These are phyloP conservation scores for Neoaliturus tenellus DNA, from an alignment of 2,888 invertebrate genomes.

Conservation along the genomic window DNA sequence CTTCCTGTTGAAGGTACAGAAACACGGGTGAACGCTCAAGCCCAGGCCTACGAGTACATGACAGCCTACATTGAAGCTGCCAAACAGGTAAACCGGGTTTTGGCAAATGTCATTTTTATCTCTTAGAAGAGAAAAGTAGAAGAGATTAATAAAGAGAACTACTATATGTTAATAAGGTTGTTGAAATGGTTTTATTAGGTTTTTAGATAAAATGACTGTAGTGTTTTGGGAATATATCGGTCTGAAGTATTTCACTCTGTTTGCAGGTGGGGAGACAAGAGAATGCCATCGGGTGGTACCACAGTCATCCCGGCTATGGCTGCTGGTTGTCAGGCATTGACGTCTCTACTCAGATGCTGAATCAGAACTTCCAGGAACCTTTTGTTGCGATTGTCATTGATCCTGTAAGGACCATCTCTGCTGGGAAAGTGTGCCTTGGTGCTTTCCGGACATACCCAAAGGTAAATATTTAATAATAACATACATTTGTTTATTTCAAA, in stretches of 20 bases:
- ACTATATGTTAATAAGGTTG: too few species aligned
- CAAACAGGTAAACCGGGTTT: conserved; percentile 96
- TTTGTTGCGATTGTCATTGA: conserved; percentile 99
- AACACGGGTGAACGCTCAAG: conserved; percentile 96
- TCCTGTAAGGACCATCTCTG: conserved; percentile 98
- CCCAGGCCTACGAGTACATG: conserved; percentile 99
- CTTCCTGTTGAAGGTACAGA: conserved; percentile 97
- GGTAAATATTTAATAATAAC: too few species aligned
- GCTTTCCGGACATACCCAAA: conserved; percentile 95
- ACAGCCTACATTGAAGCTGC: conserved; percentile 98
- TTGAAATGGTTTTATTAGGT: too few species aligned
- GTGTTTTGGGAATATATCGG: too few species aligned
- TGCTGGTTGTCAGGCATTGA: conserved; percentile 99
- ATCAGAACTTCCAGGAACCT: conserved; percentile 99
- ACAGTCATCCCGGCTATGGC: conserved; percentile 99
- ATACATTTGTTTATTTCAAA: too few species aligned
- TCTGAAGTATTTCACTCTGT: too few species aligned
- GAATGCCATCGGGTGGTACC: conserved; percentile 99
- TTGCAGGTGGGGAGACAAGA: conserved; percentile 91
- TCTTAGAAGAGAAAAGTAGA: too few species aligned
- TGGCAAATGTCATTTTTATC: too few species aligned
- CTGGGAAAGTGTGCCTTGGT: conserved; percentile 99
- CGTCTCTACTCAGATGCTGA: conserved; percentile 99
- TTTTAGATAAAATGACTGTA: too few species aligned
- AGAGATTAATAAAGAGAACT: too few species aligned